These are phyloP conservation scores for Malurus leucopterus DNA, from an alignment of 2,797 vertebrate genomes.

Conservation along the genomic window DNA sequence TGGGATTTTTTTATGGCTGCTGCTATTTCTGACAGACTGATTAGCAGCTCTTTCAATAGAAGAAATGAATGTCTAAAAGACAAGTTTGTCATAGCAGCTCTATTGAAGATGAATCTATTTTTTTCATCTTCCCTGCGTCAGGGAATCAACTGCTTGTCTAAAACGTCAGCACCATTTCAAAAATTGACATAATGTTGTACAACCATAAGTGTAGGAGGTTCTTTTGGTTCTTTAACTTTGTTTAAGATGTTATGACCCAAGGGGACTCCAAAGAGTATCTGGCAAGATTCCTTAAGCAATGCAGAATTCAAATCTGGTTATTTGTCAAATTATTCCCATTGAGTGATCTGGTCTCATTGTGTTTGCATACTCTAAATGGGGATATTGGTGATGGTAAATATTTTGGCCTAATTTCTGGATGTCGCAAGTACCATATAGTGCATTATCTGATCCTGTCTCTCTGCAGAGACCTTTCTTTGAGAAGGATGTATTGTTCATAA, in stretches of 20 bases:
- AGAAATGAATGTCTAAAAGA: conserved; percentile 30
- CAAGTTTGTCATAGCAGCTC: conserved; percentile 46
- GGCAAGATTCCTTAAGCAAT: background rate
- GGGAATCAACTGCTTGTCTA: conserved; percentile 19
- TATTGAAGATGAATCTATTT: conserved; percentile 21
- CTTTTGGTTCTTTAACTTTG: background rate
- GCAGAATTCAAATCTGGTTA: background rate
- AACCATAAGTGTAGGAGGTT: background rate
- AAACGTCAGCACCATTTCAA: background rate
- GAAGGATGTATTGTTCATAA: background rate
- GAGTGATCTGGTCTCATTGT: background rate
- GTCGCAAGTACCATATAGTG: background rate
- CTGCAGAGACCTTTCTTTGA: background rate
- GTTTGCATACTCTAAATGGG: background rate
- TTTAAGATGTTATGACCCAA: background rate
- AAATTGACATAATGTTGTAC: background rate
- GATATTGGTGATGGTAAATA: background rate
- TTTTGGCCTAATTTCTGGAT: background rate
- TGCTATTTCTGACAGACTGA: conserved; percentile 32
- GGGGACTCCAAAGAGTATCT: background rate
- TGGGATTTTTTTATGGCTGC: background rate
- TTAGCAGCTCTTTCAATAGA: conserved; percentile 21
- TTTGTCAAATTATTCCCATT: background rate
- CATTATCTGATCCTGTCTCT: background rate
- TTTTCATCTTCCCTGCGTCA: background rate